phyloP scores from a whole-genome alignment of 2,113 vertebrate genomes.

The Ptychochromis oligacanthus region DNA sequence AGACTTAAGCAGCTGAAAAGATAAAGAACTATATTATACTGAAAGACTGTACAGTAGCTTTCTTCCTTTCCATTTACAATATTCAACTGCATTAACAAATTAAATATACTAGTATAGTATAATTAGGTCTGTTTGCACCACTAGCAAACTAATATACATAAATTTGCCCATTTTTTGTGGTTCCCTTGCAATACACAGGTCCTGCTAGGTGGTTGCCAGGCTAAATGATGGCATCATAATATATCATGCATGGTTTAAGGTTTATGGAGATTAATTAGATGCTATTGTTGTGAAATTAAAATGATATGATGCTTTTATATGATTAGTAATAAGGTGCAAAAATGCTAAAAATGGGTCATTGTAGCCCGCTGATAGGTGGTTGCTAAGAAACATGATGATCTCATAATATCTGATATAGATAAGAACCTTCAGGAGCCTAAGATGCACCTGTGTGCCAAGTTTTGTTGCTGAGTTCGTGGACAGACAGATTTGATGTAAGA shows the following conservation, averaged over 20 bases:
- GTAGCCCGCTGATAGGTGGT: not conserved
- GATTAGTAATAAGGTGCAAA: too few relatives aligned
- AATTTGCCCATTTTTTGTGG: not conserved
- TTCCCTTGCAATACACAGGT: not conserved
- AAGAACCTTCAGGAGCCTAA: slow-evolving; percentile 5
- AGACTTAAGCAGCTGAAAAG: not conserved
- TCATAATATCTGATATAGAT: not conserved
- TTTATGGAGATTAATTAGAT: not conserved
- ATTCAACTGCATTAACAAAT: too few relatives aligned
- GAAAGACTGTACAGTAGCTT: not conserved
- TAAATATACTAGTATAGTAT: too few relatives aligned
- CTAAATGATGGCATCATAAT: not conserved
- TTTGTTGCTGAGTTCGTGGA: too few relatives aligned
- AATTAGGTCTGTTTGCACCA: too few relatives aligned
- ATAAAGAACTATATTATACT: not conserved
- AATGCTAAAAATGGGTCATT: not conserved
- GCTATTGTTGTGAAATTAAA: not conserved
- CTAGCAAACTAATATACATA: not conserved
- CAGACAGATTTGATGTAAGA: not conserved
- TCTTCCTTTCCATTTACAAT: not conserved
- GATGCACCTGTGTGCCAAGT: not conserved
- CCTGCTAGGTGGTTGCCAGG: not conserved
- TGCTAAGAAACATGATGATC: not conserved
- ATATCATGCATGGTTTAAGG: not conserved
- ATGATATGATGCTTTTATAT: not conserved